These are phyloP conservation scores for Himalopsyche tibetana DNA, from an alignment of 2,888 invertebrate species.

Conservation along the genomic window DNA sequence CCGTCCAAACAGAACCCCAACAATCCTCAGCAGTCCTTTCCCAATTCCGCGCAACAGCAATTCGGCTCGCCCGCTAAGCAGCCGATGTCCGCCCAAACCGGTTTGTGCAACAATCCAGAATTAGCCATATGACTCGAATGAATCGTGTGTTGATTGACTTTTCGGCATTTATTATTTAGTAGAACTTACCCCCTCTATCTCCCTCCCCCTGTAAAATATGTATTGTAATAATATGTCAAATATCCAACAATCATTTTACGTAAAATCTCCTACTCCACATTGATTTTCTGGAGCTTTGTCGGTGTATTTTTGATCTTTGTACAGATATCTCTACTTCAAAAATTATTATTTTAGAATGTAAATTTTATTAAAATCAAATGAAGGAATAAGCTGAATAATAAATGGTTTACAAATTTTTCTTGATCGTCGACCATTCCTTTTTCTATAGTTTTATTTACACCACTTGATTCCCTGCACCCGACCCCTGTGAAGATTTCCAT, in stretches of 20 bases:
- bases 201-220: not conserved
- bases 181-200: not conserved
- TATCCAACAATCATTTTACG: slow-evolving; percentile 12
- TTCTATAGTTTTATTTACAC: not conserved
- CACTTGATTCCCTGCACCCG: not conserved
- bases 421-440: not conserved
- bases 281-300: no score
- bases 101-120: slow-evolving; percentile 68
- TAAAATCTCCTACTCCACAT: not conserved
- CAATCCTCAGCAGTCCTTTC: slow-evolving; percentile 57
- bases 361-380: no score
- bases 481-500: not conserved
- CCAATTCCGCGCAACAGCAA: slow-evolving; percentile 68
- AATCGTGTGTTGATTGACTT: slow-evolving; percentile 42
- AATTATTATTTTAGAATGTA: no score
- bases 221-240: slow-evolving; percentile 32
- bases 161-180: slow-evolving; percentile 35
- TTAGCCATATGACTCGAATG: slow-evolving; percentile 36
- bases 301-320: no score
- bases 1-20: slow-evolving; percentile 69
- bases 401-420: no score
- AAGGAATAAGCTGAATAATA: no score
- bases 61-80: slow-evolving; percentile 74
- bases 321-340: no score
- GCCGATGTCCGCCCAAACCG: slow-evolving; percentile 73